A percentile compares a stretch with the other conserved stretches of the same genome.
These are phyloP conservation scores for Aulostomus chinensis DNA, from an alignment of 2,797 vertebrate genomes.

Conservation along the genomic window DNA sequence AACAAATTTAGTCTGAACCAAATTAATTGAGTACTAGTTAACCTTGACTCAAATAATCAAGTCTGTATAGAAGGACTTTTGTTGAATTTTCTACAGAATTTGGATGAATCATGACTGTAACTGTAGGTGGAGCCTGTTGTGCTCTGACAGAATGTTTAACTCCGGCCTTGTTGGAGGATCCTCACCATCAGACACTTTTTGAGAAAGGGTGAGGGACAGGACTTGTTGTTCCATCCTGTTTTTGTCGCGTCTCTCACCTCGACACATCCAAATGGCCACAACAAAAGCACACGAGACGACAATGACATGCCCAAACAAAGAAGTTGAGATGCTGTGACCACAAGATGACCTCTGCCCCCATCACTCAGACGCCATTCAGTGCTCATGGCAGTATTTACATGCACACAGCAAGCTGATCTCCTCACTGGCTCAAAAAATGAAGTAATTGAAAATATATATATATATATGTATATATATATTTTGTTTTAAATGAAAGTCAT, in stretches of 20 bases:
- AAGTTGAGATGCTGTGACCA: conserved; percentile 32
- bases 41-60: background rate
- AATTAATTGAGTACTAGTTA: too few relatives aligned
- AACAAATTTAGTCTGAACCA: too few relatives aligned
- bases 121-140: background rate
- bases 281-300: too few relatives aligned
- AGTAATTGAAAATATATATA: too few relatives aligned
- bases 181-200: too few relatives aligned
- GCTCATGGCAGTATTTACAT: background rate
- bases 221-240: conserved; percentile 28
- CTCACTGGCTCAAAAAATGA: too few relatives aligned
- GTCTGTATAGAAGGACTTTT: background rate
- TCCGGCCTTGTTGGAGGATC: too few relatives aligned
- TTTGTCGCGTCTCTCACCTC: conserved; percentile 21
- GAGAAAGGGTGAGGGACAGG: conserved; percentile 17
- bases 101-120: background rate
- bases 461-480: too few relatives aligned
- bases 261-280: conserved; percentile 14
- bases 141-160: too few relatives aligned
- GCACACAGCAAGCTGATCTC: background rate
- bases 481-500: too few relatives aligned
- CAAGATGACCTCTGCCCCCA: conserved; percentile 12
- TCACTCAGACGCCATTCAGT: background rate
- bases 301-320: conserved; percentile 45
- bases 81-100: background rate